These are phyloP conservation scores for Bothrops jararaca DNA, from an alignment of 2,113 vertebrate genomes.

Conservation along the genomic window DNA sequence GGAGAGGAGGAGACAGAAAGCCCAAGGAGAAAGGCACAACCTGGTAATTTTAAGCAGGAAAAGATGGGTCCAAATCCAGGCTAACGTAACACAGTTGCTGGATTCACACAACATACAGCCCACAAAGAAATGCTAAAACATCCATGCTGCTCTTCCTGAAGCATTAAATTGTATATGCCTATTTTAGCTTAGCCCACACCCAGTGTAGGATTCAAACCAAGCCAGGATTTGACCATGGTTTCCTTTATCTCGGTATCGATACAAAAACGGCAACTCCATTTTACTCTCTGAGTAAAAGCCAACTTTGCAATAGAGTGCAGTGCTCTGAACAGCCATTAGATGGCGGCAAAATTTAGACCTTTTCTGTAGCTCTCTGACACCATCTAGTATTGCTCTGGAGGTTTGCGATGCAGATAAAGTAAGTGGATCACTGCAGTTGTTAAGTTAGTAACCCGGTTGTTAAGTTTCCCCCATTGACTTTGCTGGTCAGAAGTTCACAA, in stretches of 20 bases:
- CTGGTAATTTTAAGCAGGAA: neutral
- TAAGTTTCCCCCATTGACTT: too few species aligned
- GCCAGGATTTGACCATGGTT: neutral
- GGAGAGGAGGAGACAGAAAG: neutral
- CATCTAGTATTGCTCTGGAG: neutral
- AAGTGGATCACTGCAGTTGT: too few species aligned
- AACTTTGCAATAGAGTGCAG: neutral
- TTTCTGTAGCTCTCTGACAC: neutral
- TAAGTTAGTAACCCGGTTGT: too few species aligned
- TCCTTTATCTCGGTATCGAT: neutral
- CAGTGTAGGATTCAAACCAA: neutral
- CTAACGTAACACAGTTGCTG: neutral
- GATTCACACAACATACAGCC: neutral
- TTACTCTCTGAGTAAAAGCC: neutral
- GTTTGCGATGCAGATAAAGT: neutral
- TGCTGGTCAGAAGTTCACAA: too few species aligned
- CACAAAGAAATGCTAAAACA: neutral
- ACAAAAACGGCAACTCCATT: neutral
- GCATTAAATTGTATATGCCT: neutral
- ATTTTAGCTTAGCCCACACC: neutral
- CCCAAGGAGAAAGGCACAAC: constrained; percentile 20
- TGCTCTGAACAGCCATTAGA: neutral
- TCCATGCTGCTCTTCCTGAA: neutral
- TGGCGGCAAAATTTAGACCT: neutral
- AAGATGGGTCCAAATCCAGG: neutral